Evolutionary conservation across 30 jellyfish, hydroid and myxozoan species (phyloP).

Genomic region (Turritopsis rubra): DNA sequence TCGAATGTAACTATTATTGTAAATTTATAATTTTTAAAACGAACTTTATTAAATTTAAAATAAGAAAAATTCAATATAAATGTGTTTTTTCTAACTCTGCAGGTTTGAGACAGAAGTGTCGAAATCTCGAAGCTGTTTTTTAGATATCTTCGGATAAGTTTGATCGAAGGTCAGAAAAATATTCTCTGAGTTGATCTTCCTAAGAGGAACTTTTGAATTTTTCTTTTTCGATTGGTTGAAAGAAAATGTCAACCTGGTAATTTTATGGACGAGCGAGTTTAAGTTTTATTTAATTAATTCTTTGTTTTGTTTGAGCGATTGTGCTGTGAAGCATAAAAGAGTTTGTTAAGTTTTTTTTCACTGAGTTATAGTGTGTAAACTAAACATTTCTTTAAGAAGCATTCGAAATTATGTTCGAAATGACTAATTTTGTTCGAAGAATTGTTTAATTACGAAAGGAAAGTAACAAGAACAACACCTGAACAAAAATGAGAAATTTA

Average conservation of each 20-base stretch:
- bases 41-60: too few species aligned
- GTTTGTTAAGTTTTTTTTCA: neutral
- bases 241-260: neutral
- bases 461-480: neutral
- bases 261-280: neutral
- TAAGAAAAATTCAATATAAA: too few species aligned
- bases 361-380: neutral
- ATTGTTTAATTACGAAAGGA: too few species aligned
- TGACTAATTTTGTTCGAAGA: neutral
- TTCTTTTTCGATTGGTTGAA: neutral
- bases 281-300: neutral
- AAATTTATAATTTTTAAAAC: too few species aligned
- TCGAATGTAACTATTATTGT: too few species aligned
- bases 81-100: too few species aligned
- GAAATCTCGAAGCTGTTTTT: too few species aligned
- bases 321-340: neutral
- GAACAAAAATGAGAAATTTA: neutral
- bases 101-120: too few species aligned
- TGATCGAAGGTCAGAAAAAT: too few species aligned
- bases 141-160: too few species aligned
- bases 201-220: too few species aligned
- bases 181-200: too few species aligned
- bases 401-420: neutral
- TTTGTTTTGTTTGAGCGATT: neutral
- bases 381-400: neutral